Conservation (phyloP, 2,888 invertebrate genomes). For the Toxonevra muliebris region DNA sequence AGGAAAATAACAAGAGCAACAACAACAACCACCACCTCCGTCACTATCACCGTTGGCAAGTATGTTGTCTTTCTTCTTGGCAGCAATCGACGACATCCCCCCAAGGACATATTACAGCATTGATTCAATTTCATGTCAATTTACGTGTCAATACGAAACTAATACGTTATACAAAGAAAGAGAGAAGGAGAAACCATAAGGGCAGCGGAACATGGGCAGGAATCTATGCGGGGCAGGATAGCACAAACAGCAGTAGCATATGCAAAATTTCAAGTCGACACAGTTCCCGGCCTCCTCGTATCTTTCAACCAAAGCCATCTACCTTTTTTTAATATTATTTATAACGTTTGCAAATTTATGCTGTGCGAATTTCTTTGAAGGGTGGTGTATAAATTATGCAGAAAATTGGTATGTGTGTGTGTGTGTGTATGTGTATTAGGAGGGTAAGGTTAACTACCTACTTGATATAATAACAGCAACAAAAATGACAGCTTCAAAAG, state of each 20-base stretch:
- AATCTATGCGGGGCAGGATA: background rate
- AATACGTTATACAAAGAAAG: conserved; percentile 42
- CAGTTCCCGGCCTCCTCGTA: conserved; percentile 23
- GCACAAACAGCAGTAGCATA: conserved; percentile 4
- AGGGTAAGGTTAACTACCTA: conserved; percentile 34
- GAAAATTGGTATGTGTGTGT: conserved; percentile 25
- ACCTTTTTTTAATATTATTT: conserved; percentile 53
- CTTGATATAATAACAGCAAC: conserved; percentile 31
- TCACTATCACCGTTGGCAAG: background rate
- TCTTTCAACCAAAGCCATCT: conserved; percentile 24
- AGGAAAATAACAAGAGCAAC: conserved; percentile 31
- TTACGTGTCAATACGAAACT: conserved; percentile 66
- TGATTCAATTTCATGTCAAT: conserved; percentile 67
- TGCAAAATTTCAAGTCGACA: background rate
- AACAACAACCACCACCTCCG: conserved; percentile 10
- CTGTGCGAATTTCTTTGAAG: conserved; percentile 26
- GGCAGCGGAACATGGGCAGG: background rate
- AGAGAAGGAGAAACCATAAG: background rate
- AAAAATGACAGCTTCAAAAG: conserved; percentile 14
- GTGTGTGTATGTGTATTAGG: conserved; percentile 18
- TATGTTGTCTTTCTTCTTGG: conserved; percentile 7
- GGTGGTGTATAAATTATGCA: background rate
- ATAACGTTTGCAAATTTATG: conserved; percentile 48
- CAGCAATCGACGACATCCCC: conserved; percentile 43
- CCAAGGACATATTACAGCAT: conserved; percentile 65